Evolutionary conservation across 2,797 vertebrate genomes (phyloP).

Genomic region (Microchirus variegatus): DNA sequence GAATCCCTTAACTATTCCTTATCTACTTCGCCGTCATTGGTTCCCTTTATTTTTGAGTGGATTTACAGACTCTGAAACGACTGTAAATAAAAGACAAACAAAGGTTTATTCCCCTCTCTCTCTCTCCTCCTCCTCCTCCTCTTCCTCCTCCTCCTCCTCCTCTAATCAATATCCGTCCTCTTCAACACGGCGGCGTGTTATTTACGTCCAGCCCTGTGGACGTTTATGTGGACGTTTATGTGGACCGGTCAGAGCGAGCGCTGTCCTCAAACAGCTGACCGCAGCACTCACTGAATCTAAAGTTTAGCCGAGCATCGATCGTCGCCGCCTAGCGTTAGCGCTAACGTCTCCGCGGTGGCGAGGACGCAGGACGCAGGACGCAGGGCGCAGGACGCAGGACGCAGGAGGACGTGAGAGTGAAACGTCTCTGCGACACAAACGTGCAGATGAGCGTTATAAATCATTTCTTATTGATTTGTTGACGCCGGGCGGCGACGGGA

Average conservation of each 20-base stretch:
- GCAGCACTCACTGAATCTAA: conserved; percentile 73
- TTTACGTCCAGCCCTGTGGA: conserved; percentile 72
- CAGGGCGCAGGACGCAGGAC: too few relatives aligned
- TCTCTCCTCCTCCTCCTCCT: too few relatives aligned
- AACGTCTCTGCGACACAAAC: conserved; percentile 4
- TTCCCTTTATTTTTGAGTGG: too few relatives aligned
- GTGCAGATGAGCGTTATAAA: conserved; percentile 31
- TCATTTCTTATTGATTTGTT: conserved; percentile 55
- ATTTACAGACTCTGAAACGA: too few relatives aligned
- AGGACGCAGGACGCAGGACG: conserved; percentile 4
- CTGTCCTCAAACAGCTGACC: conserved; percentile 77
- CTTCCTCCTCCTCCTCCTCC: conserved; percentile 53
- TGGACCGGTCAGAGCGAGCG: conserved; percentile 71
- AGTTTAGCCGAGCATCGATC: conserved; percentile 72
- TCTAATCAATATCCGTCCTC: conserved; percentile 75
- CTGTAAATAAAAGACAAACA: too few relatives aligned
- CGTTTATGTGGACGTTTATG: conserved; percentile 70
- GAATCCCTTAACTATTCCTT: too few relatives aligned
- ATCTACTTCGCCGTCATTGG: too few relatives aligned
- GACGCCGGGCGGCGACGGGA: conserved; percentile 20
- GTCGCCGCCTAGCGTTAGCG: too few relatives aligned
- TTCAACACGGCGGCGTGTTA: conserved; percentile 60
- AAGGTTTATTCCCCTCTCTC: too few relatives aligned
- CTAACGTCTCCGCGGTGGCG: conserved; percentile 21
- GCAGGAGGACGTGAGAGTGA: conserved; percentile 41